Evolutionary conservation across 1,140 invertebrate genomes (phyloP), one percentile per base, ranked within the genome.

Genomic region (Lasioglossum albipes): DNA sequence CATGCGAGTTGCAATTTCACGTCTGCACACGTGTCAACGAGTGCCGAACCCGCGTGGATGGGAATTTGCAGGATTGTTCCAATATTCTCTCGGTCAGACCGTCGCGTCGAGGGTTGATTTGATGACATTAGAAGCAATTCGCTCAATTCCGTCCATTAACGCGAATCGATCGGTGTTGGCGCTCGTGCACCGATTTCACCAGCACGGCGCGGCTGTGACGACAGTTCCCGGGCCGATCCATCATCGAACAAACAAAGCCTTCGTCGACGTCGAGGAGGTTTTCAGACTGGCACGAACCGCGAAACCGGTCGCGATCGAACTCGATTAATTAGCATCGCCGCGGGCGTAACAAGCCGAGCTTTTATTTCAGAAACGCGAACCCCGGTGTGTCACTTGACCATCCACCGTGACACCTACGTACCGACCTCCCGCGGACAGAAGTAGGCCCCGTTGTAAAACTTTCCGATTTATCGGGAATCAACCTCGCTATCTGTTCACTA

Each of bases 381-480:
- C 2, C 52, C 22, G 42, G 42, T 13, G 57, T 77, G 9, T 62
- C 42, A 77, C 75, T 66, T 77, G 52, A 49, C 66, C 36, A 5
- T 36, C 36, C 36, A 36, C 1, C 18, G 67, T 77, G 62, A 77
- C 66, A 68, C 42, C 10, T 67, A 9, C 36, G 36, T 36, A 36
- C n/a, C 16, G 7, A 0, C 22, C 27, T 27, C 1, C 1, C 65
- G 7, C 7, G 62, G 62, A 54, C 31, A n/a, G 41, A 77, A 70
- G 54, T 62, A 52, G 10, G 41, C 22, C 18, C 49, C 6, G 54
- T 10, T 36, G 20, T 2, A 31, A 41, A 77, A 70, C 42, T 70
- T 70, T 62, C 20, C 45, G 66, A 77, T 77, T 70, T 77, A 77
- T 70, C 67, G 66, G 12, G 36, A 77, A 62, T 62, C 75, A 61